Conservation (phyloP, 2,797 vertebrate genomes). For the Eidolon dupreanum region DNA sequence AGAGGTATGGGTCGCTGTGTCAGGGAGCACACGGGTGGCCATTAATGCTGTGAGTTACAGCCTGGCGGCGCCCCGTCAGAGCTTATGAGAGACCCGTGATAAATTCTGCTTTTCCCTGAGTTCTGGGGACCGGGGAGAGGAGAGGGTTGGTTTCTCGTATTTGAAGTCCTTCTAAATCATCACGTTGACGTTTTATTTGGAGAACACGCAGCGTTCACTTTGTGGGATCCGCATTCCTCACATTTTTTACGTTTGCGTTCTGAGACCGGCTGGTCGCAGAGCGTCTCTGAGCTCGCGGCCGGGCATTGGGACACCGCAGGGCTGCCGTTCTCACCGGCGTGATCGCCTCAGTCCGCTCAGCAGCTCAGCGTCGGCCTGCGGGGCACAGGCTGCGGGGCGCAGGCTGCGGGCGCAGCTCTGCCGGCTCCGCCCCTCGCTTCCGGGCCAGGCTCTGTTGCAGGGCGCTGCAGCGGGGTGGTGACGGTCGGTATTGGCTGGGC, state of each 20-base stretch:
- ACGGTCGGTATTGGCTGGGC: not conserved
- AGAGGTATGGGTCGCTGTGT: not conserved
- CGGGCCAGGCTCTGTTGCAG: not conserved
- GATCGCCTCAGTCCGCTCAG: not conserved
- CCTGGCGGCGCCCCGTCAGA: not conserved
- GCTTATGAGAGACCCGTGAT: conserved; percentile 63
- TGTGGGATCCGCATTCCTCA: not conserved
- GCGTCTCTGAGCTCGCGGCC: not conserved
- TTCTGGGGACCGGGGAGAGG: conserved; percentile 50
- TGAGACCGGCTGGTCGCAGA: not conserved
- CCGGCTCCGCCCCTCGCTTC: not conserved
- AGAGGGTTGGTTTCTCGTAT: conserved; percentile 14
- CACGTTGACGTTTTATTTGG: conserved; percentile 57
- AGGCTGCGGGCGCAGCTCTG: accelerated
- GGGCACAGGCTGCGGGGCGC: no score
- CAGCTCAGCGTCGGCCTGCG: no score
- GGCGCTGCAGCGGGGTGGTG: accelerated
- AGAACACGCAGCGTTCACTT: not conserved
- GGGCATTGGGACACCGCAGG: not conserved
- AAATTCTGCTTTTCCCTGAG: conserved; percentile 65
- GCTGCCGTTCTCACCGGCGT: not conserved
- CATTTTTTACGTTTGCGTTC: not conserved
- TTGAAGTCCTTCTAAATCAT: conserved; percentile 63
- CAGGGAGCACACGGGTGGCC: conserved; percentile 66
- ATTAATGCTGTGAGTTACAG: conserved; percentile 59